Conservation (phyloP, 1,140 invertebrate genomes). For the Trinorchestia longiramus region DNA sequence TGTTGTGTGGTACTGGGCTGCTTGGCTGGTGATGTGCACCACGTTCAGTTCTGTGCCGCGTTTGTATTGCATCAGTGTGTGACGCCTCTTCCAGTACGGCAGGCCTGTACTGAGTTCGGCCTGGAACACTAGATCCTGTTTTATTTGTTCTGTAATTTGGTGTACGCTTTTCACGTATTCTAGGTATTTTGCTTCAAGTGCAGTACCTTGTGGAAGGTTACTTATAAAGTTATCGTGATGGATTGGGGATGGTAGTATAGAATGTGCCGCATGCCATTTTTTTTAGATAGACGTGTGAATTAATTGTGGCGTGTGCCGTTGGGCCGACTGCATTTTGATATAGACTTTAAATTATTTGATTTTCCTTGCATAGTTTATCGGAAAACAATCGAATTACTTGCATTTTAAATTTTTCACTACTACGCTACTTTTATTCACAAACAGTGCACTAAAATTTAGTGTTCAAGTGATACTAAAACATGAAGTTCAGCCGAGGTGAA, state of each 20-base stretch:
- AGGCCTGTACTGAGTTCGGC: not conserved
- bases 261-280: not conserved
- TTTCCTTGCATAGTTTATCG: not conserved
- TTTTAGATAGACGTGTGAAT: not conserved
- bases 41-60: not conserved
- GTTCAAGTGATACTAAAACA: not conserved
- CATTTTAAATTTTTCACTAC: not conserved
- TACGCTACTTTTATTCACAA: not conserved
- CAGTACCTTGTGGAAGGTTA: not conserved
- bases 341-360: not conserved
- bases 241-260: not conserved
- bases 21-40: not conserved
- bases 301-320: not conserved
- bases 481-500: not conserved
- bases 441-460: not conserved
- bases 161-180: not conserved
- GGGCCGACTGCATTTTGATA: no score
- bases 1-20: not conserved
- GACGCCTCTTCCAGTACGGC: not conserved
- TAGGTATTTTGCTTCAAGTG: not conserved
- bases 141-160: not conserved
- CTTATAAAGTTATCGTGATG: not conserved
- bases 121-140: not conserved
- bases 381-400: not conserved
- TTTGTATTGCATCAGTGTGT: not conserved